Evolutionary conservation across 2,113 vertebrate species (phyloP), one percentile per base, ranked within the genome.

Genomic region (Tiliqua scincoides): DNA sequence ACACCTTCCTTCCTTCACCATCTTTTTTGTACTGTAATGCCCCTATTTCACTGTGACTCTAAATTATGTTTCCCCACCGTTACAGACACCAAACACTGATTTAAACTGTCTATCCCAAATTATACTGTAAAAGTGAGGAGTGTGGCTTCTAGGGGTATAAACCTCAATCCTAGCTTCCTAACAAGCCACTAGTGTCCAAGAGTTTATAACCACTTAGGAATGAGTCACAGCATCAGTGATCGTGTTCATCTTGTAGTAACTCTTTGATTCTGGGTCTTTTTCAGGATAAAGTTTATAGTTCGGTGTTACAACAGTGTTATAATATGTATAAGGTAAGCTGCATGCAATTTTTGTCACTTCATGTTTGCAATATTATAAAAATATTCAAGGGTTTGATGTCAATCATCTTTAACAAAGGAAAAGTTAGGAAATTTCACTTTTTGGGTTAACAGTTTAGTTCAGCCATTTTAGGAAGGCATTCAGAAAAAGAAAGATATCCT

Each of bases 271-370:
- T 90, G 54, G 86, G 4, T 86, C n/a, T 93, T 84, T 85, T 88
- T 54, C 77, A 99, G 99, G 99, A 99, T 94, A 99, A 99, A n/a
- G 98, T 99, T 11, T 99, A 99, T 59, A 98, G 98, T 20, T 98
- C 98, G 0, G 98, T 99, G 35, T 95, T 99, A 17, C 97, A 97
- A 85, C 97, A 99, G 89, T 99, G 99, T 96, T 99, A 99, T 95
- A 98, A 97, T 92, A 99, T 99, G 99, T 99, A 99, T 95, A 99
- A 99, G 98, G 99, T 99, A 94, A 94, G 95, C 35, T 23, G 48
- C 3, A 54, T 5, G 3, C 40, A 25, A 25, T 63, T 62, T 15
- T 70, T 72, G 11, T 85, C 30, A 17, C 40, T 62, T 21, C 61
- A 63, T 52, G 61, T 62, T 25, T 37, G 43, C 43, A 48, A 48